Percentiles rank a stretch among this genome's conserved stretches.
phyloP scores from a whole-genome alignment of 1,140 invertebrate genomes.

The Lasioglossum baleicum region DNA sequence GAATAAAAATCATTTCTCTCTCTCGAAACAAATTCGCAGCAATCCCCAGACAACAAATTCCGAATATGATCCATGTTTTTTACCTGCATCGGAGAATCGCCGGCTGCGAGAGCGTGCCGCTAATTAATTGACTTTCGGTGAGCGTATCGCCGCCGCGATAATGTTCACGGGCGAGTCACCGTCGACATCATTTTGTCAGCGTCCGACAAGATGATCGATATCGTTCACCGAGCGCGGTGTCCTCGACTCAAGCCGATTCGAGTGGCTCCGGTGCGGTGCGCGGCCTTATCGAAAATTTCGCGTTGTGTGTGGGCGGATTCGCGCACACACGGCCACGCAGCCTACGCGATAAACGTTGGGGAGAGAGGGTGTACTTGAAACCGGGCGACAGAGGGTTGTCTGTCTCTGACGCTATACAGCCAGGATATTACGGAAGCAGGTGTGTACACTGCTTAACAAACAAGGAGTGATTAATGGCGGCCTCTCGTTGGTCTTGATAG shows the following conservation, averaged over 20 bases:
- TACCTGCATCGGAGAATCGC: too few relatives aligned
- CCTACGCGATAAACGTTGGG: neutral
- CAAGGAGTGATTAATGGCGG: constrained; percentile 77
- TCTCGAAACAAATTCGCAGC: too few relatives aligned
- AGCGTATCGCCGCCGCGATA: constrained; percentile 39
- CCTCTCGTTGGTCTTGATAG: constrained; percentile 70
- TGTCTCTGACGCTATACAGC: constrained; percentile 38
- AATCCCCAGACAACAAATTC: too few relatives aligned
- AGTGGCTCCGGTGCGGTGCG: constrained; percentile 23
- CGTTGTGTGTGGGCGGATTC: neutral
- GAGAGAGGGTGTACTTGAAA: neutral
- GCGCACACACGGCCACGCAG: neutral
- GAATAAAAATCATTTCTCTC: too few relatives aligned
- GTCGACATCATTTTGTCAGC: constrained; percentile 40
- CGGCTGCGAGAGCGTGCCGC: neutral
- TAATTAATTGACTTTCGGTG: constrained; percentile 52
- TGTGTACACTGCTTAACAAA: constrained; percentile 77
- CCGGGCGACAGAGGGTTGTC: constrained; percentile 24
- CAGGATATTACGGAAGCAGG: constrained; percentile 76
- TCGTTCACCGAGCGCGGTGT: constrained; percentile 33
- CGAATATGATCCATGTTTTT: too few relatives aligned
- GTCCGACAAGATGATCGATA: constrained; percentile 57
- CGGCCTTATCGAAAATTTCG: constrained; percentile 57
- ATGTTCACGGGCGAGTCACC: constrained; percentile 28
- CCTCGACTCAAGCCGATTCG: constrained; percentile 14